These are phyloP conservation scores for Cephalopholis sonnerati DNA, from an alignment of 2,113 vertebrate genomes.

Conservation along the genomic window DNA sequence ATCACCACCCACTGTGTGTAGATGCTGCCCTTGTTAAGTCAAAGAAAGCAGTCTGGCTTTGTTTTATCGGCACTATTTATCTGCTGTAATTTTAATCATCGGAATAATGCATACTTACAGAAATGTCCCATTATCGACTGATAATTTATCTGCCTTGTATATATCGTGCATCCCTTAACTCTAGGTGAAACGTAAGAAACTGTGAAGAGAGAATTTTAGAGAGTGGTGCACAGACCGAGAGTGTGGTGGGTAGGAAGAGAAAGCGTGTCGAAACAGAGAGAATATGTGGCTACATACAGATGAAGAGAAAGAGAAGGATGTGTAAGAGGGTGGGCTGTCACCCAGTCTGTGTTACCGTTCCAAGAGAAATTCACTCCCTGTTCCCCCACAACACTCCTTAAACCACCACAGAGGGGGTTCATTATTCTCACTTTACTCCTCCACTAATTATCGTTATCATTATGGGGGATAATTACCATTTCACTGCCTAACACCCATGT, in stretches of 20 bases:
- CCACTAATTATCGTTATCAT: constrained; percentile 82
- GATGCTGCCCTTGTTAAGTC: no score
- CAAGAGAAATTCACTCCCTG: constrained; percentile 53
- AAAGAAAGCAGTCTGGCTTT: no score
- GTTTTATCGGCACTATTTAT: no score
- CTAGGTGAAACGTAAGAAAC: not conserved
- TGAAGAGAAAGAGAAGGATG: constrained; percentile 12
- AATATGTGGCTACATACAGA: not conserved
- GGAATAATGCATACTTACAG: no score
- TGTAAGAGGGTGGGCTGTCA: constrained; percentile 24
- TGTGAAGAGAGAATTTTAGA: not conserved
- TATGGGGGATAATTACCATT: constrained; percentile 81
- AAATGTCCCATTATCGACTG: no score
- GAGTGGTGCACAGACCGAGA: not conserved
- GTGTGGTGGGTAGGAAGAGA: not conserved
- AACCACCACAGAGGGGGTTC: constrained; percentile 72
- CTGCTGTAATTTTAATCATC: no score
- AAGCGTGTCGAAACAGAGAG: not conserved
- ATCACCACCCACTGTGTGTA: no score
- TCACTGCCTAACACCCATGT: constrained; percentile 73
- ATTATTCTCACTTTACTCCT: constrained; percentile 80
- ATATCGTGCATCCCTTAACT: no score
- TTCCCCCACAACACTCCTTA: constrained; percentile 59
- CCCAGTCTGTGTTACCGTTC: constrained; percentile 39
- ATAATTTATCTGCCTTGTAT: no score